A percentile compares a stretch with the other conserved stretches of the same genome.
These are phyloP conservation scores for Tortricodes alternella DNA, from an alignment of 2,888 invertebrate species.

Conservation along the genomic window DNA sequence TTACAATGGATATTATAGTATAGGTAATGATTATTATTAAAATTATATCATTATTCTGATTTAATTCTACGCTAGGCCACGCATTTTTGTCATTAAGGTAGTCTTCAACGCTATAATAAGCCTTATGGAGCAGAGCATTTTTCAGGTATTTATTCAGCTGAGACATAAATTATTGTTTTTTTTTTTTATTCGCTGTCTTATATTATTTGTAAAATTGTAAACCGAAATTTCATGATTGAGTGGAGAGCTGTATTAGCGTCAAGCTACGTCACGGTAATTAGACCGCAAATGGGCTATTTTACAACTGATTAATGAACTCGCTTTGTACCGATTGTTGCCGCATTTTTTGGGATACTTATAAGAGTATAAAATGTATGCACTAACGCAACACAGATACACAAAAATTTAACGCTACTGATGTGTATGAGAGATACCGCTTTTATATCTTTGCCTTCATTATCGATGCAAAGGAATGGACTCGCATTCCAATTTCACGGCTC, in stretches of 20 bases:
- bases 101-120: no score
- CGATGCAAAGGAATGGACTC: not conserved
- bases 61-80: no score
- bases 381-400: not conserved
- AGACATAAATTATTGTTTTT: no score
- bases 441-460: not conserved
- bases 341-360: not conserved
- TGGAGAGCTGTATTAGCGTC: not conserved
- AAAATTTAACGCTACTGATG: not conserved
- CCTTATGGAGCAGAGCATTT: no score
- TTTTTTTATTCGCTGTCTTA: no score
- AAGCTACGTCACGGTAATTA: slow-evolving; percentile 6
- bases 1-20: no score
- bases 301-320: slow-evolving; percentile 7
- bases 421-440: not conserved
- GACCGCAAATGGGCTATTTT: slow-evolving; percentile 6
- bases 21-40: no score
- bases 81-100: no score
- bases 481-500: not conserved
- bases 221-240: not conserved
- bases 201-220: not conserved
- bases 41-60: no score
- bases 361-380: not conserved
- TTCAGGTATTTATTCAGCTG: no score
- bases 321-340: not conserved